Conservation (phyloP, 2,888 invertebrate genomes). For the Ectemnius cavifrons region DNA sequence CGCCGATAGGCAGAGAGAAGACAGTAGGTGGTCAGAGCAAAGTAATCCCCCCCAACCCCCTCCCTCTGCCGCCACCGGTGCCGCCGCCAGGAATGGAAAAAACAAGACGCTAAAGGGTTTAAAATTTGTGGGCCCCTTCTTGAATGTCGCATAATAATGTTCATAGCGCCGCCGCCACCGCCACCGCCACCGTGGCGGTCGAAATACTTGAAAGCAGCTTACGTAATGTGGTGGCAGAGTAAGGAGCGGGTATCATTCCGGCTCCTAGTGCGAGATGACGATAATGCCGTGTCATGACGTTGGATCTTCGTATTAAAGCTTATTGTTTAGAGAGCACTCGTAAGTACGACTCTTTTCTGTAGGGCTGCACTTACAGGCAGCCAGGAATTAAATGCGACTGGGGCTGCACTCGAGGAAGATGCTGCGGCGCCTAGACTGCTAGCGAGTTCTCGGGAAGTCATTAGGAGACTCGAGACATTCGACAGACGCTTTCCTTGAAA, state of each 20-base stretch:
- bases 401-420: conserved; percentile 32
- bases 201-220: too few relatives aligned
- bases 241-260: too few relatives aligned
- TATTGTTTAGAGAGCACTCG: conserved; percentile 28
- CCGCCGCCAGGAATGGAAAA: not conserved
- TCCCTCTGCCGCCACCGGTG: too few relatives aligned
- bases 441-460: conserved; percentile 47
- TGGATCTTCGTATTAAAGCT: conserved; percentile 35
- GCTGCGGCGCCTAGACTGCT: conserved; percentile 7
- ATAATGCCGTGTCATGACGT: conserved; percentile 3
- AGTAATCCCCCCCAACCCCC: conserved; percentile 14
- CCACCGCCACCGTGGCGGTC: not conserved
- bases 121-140: conserved; percentile 2
- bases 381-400: conserved; percentile 20
- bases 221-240: too few relatives aligned
- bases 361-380: not conserved
- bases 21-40: not conserved
- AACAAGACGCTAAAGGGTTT: not conserved
- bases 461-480: conserved; percentile 47
- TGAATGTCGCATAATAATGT: conserved; percentile 2
- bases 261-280: not conserved
- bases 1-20: not conserved
- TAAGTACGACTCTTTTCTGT: conserved; percentile 10
- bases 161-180: not conserved
- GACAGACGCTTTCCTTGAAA: conserved; percentile 37